Percentiles rank a stretch among this genome's conserved stretches.
Conservation (phyloP, 2,113 vertebrate species). For the Suncus etruscus region DNA sequence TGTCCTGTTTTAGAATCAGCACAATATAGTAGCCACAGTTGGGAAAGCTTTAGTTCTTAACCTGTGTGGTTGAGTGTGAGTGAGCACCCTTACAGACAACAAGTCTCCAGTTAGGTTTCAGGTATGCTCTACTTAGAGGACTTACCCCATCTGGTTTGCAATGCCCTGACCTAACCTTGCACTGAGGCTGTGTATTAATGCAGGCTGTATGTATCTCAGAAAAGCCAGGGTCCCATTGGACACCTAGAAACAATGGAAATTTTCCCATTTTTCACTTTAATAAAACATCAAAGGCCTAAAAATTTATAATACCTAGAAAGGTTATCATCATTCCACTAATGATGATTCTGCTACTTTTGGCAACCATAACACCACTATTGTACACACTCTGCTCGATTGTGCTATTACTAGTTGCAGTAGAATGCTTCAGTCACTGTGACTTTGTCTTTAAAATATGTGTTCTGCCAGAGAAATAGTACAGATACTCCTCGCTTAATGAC, state of each 20-base stretch:
- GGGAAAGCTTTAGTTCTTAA: neutral
- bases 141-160: neutral
- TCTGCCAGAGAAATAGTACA: neutral
- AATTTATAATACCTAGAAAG: conserved; percentile 4
- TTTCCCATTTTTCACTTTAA: neutral
- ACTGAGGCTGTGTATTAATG: neutral
- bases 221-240: neutral
- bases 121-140: neutral
- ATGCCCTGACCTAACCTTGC: neutral
- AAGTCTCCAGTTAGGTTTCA: neutral
- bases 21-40: neutral
- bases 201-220: neutral
- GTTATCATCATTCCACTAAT: neutral
- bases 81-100: neutral
- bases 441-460: neutral
- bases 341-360: neutral
- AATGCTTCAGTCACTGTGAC: neutral
- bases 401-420: neutral
- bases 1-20: conserved; percentile 67
- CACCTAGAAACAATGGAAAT: neutral
- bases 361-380: neutral
- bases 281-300: neutral
- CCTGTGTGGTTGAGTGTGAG: neutral
- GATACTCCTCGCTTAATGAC: too few relatives aligned
- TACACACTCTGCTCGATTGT: neutral